Evolutionary conservation across 2,797 vertebrate species (phyloP), one percentile per base, ranked within the genome.

Genomic region (Microctenopoma stevenorrisi): DNA sequence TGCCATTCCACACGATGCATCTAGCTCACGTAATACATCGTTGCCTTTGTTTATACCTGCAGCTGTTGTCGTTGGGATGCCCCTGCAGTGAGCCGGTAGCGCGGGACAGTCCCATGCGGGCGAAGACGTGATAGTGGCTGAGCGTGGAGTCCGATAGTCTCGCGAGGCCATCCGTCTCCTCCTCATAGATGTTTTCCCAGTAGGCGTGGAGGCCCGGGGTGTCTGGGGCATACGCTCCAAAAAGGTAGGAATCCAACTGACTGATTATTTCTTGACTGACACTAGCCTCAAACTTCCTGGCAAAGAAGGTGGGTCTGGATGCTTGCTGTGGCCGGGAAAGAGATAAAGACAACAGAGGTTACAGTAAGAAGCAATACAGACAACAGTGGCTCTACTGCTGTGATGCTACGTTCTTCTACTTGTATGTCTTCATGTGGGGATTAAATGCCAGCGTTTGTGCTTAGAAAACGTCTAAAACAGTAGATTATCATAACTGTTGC

Each of bases 261-360:
- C 94, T 95, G 14, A 99, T 95, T 60, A 99, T 92, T 86, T 98
- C 97, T 88, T 99, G 97, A 33, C 96, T 99, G 63, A 99, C 96
- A 28, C 96, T 95, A 0, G 98, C 97, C 83, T 99, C 98, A 3
- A 99, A 99, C 91, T 99, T 99, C 14, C 98, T 92, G 13, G 97
- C 98, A 2, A 99, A 99, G 94, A 99, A 99, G 2, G 97, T 98
- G 0, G 97, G 97, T 64, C 97, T 91, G 76, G 96, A 94, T 0
- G 95, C 95, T 89, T 99, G 97, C 97, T 99, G 93, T 51, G 81
- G 46, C 33, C 50, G 7, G 22, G 12, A 8, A 12, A 53, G 11
- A 61, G 46, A 15, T 1, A 38, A 55, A 64, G 76, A 72, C 6
- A 30, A 43, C 16, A 47, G 6, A 35, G 1, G 18, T 3, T 5